Conservation (phyloP, 1,140 invertebrate genomes). For the Colletes gigas region DNA sequence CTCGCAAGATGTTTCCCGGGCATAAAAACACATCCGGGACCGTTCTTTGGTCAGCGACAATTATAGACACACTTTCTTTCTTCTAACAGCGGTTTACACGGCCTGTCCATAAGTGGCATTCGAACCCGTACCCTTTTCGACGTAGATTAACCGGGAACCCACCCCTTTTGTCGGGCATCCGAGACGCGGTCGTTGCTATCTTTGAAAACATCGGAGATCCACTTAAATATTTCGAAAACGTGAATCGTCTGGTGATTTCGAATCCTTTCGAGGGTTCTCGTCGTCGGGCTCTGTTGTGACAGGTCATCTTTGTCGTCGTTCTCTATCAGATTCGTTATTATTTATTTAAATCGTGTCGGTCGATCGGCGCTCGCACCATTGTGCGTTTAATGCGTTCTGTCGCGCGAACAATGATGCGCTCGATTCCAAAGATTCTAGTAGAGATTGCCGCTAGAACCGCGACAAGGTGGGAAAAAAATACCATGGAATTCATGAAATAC, state of each 20-base stretch:
- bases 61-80: constrained; percentile 27
- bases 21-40: neutral
- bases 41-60: neutral
- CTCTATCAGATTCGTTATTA: constrained; percentile 67
- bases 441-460: neutral
- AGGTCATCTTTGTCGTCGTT: constrained; percentile 63
- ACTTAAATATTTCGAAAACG: constrained; percentile 77
- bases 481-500: no score
- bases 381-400: constrained; percentile 52
- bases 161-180: constrained; percentile 50
- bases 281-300: constrained; percentile 65
- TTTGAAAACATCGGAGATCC: constrained; percentile 72
- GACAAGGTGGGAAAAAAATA: no score
- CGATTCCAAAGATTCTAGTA: constrained; percentile 11
- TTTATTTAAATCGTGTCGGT: constrained; percentile 67
- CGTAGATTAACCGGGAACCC: constrained; percentile 52
- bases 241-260: constrained; percentile 44
- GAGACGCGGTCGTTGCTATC: constrained; percentile 64
- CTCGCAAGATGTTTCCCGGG: constrained; percentile 1
- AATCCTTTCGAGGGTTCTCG: constrained; percentile 61
- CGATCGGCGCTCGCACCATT: constrained; percentile 34
- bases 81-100: constrained; percentile 30
- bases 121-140: constrained; percentile 26
- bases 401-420: constrained; percentile 24
- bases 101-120: constrained; percentile 13